Base-by-base conservation (phyloP, 2,113 vertebrate species). In the Tamias sibiricus region DNA sequence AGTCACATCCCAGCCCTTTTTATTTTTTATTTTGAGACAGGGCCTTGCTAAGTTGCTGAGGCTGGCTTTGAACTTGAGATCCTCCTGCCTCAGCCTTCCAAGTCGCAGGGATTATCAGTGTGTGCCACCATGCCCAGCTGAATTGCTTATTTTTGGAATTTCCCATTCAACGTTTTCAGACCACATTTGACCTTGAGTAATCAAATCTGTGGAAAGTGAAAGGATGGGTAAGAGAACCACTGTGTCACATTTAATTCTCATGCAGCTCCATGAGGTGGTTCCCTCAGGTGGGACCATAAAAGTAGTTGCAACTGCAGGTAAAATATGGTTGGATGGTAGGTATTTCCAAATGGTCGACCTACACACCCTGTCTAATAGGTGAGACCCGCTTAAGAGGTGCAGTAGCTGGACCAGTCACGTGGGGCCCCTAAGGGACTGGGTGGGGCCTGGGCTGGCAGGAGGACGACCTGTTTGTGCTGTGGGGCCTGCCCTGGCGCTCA, bases 221-320 rank as follows among this genome's bases (percentile, higher is more conserved):
- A 68, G 26, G 13, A 5, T 47, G 28, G 59, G 22, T 84, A 49
- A 52, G 49, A 11, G 24, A 12, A 20, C 9, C 16, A 4, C 35
- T 40, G 12, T 42, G 10, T 8, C 40, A 9, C 62, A 6, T 24
- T 49, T 59, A 26, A 14, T 26, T 57, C 35, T 40, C 30, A 11
- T 0, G 24, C 28, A 10, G 2, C 19, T 59, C 22, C 8, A 0
- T 22, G 74, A 66, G 52, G 80, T 13, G 2, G 4, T 42, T 47
- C 42, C 49, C 35, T 81, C 6, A 81, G 28, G 4, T 2, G 14
- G 69, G n/a, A 32, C 30, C 13, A 9, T 1, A 5, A 11, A 68
- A 49, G 40, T 37, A 47, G 8, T 28, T 79, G 32, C 19, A 3
- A 35, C 12, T 17, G 76, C 64, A 69, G 79, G 28, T 30, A 37